Evolutionary conservation across 2,797 vertebrate genomes (phyloP).

Genomic region (Pterois miles): DNA sequence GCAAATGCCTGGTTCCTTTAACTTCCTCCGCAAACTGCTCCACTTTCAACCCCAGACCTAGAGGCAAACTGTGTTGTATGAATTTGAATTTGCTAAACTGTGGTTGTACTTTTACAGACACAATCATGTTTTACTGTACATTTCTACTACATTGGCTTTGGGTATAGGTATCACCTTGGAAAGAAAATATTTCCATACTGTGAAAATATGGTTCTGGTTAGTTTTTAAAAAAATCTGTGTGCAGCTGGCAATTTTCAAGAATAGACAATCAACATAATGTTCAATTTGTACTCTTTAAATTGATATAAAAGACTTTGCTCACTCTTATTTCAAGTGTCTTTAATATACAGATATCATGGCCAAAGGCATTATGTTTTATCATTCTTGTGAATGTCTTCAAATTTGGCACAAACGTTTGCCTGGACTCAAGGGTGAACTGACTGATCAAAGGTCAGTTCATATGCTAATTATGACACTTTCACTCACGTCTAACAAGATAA

Average conservation of each 20-base stretch:
- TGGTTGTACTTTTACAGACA: background rate
- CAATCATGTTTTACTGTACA: background rate
- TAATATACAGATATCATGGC: background rate
- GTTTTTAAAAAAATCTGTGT: background rate
- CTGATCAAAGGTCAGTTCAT: too few species aligned
- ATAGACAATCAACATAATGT: conserved; percentile 6
- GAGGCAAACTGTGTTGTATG: background rate
- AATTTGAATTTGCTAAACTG: background rate
- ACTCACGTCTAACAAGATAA: too few species aligned
- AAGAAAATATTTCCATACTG: background rate
- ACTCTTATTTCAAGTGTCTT: background rate
- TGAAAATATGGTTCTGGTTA: conserved; percentile 6
- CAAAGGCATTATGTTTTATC: too few species aligned
- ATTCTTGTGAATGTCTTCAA: too few species aligned
- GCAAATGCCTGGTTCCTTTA: conserved; percentile 94
- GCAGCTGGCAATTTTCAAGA: background rate
- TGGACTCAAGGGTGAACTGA: too few species aligned
- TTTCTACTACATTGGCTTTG: background rate
- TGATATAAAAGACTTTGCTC: background rate
- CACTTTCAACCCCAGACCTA: conserved; percentile 78
- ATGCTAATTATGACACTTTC: too few species aligned
- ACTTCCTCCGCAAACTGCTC: conserved; percentile 93
- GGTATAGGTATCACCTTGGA: background rate
- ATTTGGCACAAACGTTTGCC: too few species aligned
- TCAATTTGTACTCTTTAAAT: background rate